Percentiles rank a stretch among this genome's conserved stretches.
Evolutionary conservation across 2,888 invertebrate species (phyloP).

Genomic region (Temnothorax unifasciatus): DNA sequence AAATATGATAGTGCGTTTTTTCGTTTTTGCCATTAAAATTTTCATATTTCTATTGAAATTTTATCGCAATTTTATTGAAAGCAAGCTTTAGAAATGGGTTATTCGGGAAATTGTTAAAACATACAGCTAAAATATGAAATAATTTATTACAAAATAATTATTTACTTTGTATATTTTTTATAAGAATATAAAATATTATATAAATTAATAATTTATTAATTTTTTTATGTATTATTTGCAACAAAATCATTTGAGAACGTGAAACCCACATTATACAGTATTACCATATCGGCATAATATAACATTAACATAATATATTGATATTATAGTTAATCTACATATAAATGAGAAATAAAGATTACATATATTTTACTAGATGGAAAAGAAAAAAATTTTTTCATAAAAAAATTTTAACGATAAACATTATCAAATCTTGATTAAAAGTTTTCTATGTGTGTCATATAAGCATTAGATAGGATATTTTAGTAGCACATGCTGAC

Average conservation of each 20-base stretch:
- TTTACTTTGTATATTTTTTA: not conserved
- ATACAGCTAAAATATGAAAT: not conserved
- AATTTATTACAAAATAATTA: not conserved
- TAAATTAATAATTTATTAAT: not conserved
- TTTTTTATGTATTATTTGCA: not conserved
- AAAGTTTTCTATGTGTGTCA: not conserved
- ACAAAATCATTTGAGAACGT: not conserved
- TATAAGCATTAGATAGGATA: not conserved
- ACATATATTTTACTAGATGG: not conserved
- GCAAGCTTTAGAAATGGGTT: not conserved
- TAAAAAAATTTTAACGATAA: not conserved
- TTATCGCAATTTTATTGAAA: constrained; percentile 5
- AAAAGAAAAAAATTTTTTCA: not conserved
- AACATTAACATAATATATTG: constrained; percentile 12
- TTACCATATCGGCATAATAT: not conserved
- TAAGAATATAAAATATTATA: not conserved
- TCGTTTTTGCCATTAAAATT: constrained; percentile 12
- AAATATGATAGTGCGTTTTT: not conserved
- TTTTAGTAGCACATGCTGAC: not conserved
- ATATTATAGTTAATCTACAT: constrained; percentile 2
- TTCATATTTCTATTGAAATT: constrained; percentile 9
- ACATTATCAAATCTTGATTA: constrained; percentile 6
- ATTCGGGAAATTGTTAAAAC: constrained; percentile 9
- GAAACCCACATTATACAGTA: not conserved
- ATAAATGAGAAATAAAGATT: constrained; percentile 25